Evolutionary conservation across 2,888 invertebrate genomes (phyloP).

Genomic region (Drosophila paranaensis): DNA sequence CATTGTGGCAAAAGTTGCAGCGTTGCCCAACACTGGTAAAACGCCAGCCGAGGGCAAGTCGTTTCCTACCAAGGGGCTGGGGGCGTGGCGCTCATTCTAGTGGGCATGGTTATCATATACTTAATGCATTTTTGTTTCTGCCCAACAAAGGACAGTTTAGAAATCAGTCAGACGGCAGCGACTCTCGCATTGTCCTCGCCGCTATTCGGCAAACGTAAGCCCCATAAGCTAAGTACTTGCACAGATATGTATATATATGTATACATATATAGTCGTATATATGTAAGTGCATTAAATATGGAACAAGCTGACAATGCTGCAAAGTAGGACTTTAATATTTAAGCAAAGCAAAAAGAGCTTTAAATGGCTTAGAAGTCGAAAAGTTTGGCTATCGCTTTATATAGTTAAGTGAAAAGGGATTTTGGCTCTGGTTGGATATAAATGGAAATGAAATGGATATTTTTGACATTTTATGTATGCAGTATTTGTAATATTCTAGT

Average conservation of each 20-base stretch:
- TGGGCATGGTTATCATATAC: slow-evolving; percentile 64
- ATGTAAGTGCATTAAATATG: not conserved
- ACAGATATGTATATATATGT: no score
- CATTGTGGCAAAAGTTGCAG: slow-evolving; percentile 72
- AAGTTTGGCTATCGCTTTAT: not conserved
- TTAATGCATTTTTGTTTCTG: slow-evolving; percentile 56
- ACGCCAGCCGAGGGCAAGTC: not conserved
- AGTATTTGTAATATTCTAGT: no score
- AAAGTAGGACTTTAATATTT: slow-evolving; percentile 23
- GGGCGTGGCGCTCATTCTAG: not conserved
- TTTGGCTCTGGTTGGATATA: not conserved
- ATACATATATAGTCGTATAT: not conserved
- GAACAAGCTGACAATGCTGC: slow-evolving; percentile 30
- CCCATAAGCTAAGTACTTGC: slow-evolving; percentile 37
- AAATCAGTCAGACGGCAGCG: slow-evolving; percentile 56
- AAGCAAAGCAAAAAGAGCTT: not conserved
- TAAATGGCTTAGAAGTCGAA: not conserved
- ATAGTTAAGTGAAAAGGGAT: not conserved
- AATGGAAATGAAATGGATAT: no score
- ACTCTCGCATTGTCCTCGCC: slow-evolving; percentile 42
- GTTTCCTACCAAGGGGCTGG: not conserved
- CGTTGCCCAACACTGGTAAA: slow-evolving; percentile 40
- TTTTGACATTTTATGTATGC: no score
- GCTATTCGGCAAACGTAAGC: slow-evolving; percentile 33
- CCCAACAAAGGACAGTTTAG: slow-evolving; percentile 74